These are phyloP conservation scores for Caranx ignobilis DNA, from an alignment of 2,113 vertebrate species.

Conservation along the genomic window DNA sequence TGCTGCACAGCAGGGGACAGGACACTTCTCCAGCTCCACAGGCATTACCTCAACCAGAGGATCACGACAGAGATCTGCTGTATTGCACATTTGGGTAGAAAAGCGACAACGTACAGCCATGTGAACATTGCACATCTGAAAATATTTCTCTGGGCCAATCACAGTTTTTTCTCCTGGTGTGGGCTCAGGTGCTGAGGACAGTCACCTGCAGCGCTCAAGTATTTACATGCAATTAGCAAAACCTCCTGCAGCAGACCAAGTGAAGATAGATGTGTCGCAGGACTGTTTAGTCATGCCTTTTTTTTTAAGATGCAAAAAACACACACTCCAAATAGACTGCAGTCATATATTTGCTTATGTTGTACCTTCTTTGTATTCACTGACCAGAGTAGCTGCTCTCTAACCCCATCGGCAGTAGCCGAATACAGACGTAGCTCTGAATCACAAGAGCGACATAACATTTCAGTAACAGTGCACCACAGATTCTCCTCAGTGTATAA, in stretches of 20 bases:
- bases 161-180: slow-evolving; percentile 1
- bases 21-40: slow-evolving; percentile 25
- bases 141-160: slow-evolving; percentile 17
- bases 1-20: slow-evolving; percentile 22
- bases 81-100: slow-evolving; percentile 51
- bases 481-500: slow-evolving; percentile 53
- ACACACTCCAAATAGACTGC: slow-evolving; percentile 70
- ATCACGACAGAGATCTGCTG: slow-evolving; percentile 38
- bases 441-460: slow-evolving; percentile 40
- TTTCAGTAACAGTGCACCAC: slow-evolving; percentile 45
- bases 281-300: slow-evolving; percentile 47
- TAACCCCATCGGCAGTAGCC: slow-evolving; percentile 23
- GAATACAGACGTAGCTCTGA: slow-evolving; percentile 59
- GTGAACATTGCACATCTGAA: slow-evolving; percentile 48
- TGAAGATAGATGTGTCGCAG: slow-evolving; percentile 11
- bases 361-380: slow-evolving; percentile 62
- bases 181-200: slow-evolving; percentile 21
- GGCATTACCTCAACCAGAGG: slow-evolving; percentile 45
- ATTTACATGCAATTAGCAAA: slow-evolving; percentile 54
- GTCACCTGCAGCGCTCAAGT: slow-evolving; percentile 34
- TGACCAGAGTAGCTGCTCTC: slow-evolving; percentile 75
- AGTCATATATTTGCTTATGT: slow-evolving; percentile 60
- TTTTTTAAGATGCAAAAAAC: slow-evolving; percentile 81
- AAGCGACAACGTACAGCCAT: slow-evolving; percentile 34
- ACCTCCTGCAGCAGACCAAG: slow-evolving; percentile 23